Base-by-base conservation (phyloP, 1,140 invertebrate genomes). In the Phthorimaea operculella region DNA sequence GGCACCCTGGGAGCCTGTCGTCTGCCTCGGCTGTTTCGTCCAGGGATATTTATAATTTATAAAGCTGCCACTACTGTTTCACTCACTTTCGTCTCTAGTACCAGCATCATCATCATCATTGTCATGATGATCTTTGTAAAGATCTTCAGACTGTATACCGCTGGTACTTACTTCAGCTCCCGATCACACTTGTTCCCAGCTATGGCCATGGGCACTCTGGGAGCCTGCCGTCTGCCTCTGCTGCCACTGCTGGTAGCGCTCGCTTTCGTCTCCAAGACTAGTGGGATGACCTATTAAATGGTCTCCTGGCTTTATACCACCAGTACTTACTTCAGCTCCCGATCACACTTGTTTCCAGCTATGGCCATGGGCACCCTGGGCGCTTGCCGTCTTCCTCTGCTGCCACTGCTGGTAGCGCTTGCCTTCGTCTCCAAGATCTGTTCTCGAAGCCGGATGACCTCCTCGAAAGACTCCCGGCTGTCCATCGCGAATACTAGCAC, bases 401-500 rank as follows among this genome's bases (percentile, higher is more conserved):
- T 86, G 47, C 87, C 76, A 16, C 88, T 86, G 52, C 88, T 86
- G 66, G 88, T 87, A 0, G 91, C 91, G 58, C 89, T 91, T 59
- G 90, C 87, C 74, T 94, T 94, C 0, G 92, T 92, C 74, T 95
- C 93, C 49, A 94, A 74, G 66, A 96, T 94, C 75, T 94, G 92
- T 64, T 95, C 93, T 39, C 93, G 86, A 48, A 96, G 87, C 45
- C 91, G 87, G 55, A 93, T 90, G 9, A 93, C 93, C 79, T 95
- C 93, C 62, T 94, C 92, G 70, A 94, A 96, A 0, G 93, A 94
- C 70, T 95, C 93, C n/a, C 91, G 87, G 62, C 91, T 91, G 70
- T 94, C 93, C 89, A 95, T 91, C 66, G 92, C 91, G 77, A 94
- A 96, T 7, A 95, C 93, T 57, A 96, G 80, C 48, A 95, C 89